Base-by-base conservation (phyloP, 1,140 invertebrate genomes). In the Drosophila sproati region DNA sequence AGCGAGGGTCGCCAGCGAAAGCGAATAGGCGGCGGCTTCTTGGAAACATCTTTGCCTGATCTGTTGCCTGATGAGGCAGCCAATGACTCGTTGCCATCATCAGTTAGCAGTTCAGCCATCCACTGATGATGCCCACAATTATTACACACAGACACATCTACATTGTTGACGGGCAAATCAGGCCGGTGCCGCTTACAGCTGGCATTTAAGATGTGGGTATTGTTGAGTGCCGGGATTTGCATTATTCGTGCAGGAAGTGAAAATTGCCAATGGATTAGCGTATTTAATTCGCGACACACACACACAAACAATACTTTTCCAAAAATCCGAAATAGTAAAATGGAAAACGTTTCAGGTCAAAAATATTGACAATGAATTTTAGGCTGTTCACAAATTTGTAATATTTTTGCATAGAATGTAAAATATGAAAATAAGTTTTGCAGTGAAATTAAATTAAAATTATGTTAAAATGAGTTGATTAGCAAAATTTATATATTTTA, bases 251-350 rank as follows among this genome's bases (percentile, higher is more conserved):
- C 77, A 88, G 83, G 83, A 87, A 87, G 83, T 87, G 83, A 60
- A 87, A 87, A 87, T 80, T 82, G 76, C 77, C 51, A 55, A 55
- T 72, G 85, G 83, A 88, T 87, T 87, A 88, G 73, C 69, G 72
- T 35, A 32, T 68, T 87, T 87, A 73, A 82, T 82, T 68, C 63
- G 50, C 64, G 69, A 51, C 37, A 41, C 3, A 45, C 31, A 31
- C 56, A 45, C 41, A 48, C 45, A 48, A 12, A 5, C 6, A 45
- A 45, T n/a, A 12, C 3, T 12, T 20, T 57, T 20, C 55, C 37
- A n/a, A 57, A 57, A 57, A 31, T 57, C 28, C 3, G 7, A 10
- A 5, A 8, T 59, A n/a, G 31, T 57, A 57, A 43, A 31, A n/a
- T 12, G 43, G 39, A 10, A 45, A 45, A 32, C 8, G 0, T 29